Conservation (phyloP, 2,888 invertebrate species). For the Abrostola triplasia region DNA sequence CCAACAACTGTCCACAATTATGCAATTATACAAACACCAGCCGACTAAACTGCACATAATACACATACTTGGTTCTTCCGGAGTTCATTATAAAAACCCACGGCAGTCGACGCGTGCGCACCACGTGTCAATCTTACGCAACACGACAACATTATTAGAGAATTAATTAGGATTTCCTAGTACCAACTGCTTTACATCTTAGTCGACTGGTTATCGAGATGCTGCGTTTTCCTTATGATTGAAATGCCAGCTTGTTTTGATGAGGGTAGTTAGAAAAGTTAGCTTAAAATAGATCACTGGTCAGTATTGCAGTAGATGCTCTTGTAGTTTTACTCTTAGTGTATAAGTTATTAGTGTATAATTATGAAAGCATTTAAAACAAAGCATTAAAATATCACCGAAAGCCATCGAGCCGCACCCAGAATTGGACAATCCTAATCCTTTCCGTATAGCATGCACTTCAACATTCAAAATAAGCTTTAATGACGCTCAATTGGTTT, state of each 20-base stretch:
- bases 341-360: too few species aligned
- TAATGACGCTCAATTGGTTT: too few species aligned
- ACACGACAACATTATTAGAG: constrained; percentile 16
- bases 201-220: background rate
- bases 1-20: constrained; percentile 9
- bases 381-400: too few species aligned
- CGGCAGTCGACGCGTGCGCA: constrained; percentile 13
- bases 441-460: too few species aligned
- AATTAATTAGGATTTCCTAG: constrained; percentile 33
- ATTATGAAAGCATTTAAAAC: too few species aligned
- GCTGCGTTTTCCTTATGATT: constrained; percentile 30
- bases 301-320: too few species aligned
- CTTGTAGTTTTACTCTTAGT: too few species aligned
- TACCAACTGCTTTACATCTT: constrained; percentile 14
- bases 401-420: too few species aligned
- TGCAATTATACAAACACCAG: constrained; percentile 16
- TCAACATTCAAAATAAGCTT: too few species aligned
- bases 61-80: constrained; percentile 23
- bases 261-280: too few species aligned
- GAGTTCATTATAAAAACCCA: constrained; percentile 19
- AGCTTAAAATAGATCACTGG: too few species aligned
- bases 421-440: too few species aligned
- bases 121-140: constrained; percentile 26
- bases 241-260: background rate
- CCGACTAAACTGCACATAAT: constrained; percentile 10